phyloP scores from a whole-genome alignment of 2,888 invertebrate species.

The Norana najaformis region DNA sequence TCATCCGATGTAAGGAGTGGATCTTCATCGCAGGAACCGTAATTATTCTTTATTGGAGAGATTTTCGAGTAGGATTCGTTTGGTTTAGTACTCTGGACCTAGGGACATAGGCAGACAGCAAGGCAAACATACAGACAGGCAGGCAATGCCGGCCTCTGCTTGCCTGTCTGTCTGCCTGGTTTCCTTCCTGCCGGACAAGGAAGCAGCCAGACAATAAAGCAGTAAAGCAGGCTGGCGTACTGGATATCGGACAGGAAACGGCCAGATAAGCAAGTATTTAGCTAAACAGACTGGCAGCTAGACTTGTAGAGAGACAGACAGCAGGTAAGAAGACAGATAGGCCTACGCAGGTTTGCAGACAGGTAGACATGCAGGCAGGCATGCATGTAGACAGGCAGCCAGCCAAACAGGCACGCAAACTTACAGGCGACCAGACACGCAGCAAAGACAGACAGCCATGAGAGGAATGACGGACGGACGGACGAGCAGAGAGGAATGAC shows the following conservation, averaged over 20 bases:
- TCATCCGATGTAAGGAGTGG: not conserved
- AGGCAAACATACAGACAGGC: too few relatives aligned
- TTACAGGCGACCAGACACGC: not conserved
- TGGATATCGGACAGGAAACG: too few relatives aligned
- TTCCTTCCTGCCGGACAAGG: too few relatives aligned
- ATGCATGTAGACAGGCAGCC: not conserved
- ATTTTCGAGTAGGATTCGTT: not conserved
- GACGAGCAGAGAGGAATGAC: not conserved
- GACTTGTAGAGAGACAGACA: not conserved
- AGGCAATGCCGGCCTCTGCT: too few relatives aligned
- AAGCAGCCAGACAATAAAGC: too few relatives aligned
- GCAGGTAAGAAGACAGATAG: too few relatives aligned
- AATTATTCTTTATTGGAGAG: not conserved
- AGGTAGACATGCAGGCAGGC: not conserved
- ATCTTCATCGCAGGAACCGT: not conserved
- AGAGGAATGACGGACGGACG: too few relatives aligned
- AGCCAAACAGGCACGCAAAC: not conserved
- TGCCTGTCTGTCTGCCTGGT: too few relatives aligned
- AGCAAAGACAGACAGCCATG: not conserved
- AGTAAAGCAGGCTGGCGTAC: not conserved
- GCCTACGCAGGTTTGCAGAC: not conserved
- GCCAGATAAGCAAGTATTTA: not conserved
- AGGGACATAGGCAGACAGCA: not conserved
- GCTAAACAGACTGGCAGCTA: not conserved
- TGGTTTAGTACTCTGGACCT: not conserved